phyloP scores from a whole-genome alignment of 1,140 invertebrate genomes.

The Coptotermes formosanus region DNA sequence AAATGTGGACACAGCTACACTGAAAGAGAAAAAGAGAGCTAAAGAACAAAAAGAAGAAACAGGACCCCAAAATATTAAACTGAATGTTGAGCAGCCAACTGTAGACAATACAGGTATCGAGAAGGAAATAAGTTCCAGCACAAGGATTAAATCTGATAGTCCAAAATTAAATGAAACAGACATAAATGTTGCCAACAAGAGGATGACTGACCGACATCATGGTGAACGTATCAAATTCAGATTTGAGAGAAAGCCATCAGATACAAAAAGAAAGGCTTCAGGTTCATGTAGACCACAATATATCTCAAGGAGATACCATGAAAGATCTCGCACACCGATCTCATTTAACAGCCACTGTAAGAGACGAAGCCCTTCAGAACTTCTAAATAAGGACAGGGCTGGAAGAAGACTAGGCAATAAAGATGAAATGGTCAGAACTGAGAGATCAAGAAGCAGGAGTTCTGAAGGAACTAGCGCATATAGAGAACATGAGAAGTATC shows the following conservation, averaged over 20 bases:
- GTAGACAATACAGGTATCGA: neutral
- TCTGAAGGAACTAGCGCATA: neutral
- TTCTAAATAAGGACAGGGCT: neutral
- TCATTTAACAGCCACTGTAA: neutral
- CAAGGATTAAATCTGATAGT: neutral
- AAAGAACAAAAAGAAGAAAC: neutral
- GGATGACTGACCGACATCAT: neutral
- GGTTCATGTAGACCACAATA: neutral
- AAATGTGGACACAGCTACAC: neutral
- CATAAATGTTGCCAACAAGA: neutral
- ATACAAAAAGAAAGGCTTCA: neutral
- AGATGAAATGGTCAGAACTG: neutral
- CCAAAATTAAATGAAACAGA: neutral
- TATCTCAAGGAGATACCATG: neutral
- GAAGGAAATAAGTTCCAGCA: neutral
- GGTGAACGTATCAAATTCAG: neutral
- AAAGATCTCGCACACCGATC: neutral
- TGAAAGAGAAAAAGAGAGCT: neutral
- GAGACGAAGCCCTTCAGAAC: neutral
- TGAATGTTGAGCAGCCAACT: neutral
- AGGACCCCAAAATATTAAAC: neutral
- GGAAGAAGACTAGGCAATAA: neutral
- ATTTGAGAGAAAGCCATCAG: neutral
- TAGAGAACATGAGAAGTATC: no score
- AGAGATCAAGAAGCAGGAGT: neutral